Evolutionary conservation across 2,113 vertebrate genomes (phyloP).

Genomic region (Oreochromis spilurus): DNA sequence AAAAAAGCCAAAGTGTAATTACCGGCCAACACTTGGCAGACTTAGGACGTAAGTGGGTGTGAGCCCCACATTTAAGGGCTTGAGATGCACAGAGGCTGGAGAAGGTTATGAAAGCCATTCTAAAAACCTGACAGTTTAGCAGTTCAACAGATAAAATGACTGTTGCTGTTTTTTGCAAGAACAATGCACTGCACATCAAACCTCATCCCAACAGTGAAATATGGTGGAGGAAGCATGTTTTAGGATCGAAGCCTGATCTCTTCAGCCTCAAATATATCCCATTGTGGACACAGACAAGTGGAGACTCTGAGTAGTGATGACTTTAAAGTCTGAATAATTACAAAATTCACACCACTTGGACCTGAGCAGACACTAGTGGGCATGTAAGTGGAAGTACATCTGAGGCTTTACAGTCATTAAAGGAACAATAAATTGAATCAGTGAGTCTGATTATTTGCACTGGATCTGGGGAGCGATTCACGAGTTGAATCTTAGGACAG

Average conservation of each 20-base stretch:
- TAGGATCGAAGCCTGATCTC: neutral
- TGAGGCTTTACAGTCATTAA: neutral
- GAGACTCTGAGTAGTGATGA: neutral
- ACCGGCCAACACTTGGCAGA: neutral
- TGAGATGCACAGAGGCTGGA: neutral
- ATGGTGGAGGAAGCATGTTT: neutral
- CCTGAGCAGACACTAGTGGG: neutral
- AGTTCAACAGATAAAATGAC: neutral
- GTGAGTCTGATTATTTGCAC: neutral
- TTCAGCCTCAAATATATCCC: neutral
- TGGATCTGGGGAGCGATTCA: neutral
- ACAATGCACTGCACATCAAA: neutral
- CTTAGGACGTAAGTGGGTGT: neutral
- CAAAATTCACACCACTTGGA: too few relatives aligned
- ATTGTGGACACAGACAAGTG: neutral
- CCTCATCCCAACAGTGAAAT: neutral
- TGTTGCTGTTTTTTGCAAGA: neutral
- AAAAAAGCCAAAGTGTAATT: neutral
- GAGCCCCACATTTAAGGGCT: neutral
- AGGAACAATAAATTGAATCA: neutral
- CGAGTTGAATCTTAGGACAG: neutral
- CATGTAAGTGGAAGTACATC: neutral
- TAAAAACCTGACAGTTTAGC: neutral
- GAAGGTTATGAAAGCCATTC: neutral
- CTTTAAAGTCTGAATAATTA: too few relatives aligned